A percentile compares a stretch with the other conserved stretches of the same genome.
phyloP scores from a whole-genome alignment of 1,140 invertebrate species.

The Pogonomyrmex californicus region DNA sequence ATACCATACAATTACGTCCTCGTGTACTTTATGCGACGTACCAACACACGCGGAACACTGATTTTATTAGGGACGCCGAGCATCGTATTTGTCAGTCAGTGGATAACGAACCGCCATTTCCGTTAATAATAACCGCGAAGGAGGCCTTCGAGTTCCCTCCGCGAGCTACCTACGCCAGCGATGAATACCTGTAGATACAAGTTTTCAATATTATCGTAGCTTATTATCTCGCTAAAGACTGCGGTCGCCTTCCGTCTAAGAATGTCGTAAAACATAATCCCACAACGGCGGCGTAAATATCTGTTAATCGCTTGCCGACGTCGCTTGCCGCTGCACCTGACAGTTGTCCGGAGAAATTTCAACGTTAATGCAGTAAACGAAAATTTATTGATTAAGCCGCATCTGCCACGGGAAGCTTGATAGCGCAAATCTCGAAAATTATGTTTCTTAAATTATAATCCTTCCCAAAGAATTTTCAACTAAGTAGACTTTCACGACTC shows the following conservation, averaged over 20 bases:
- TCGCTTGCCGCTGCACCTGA: constrained; percentile 1
- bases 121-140: constrained; percentile 53
- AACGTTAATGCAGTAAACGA: background rate
- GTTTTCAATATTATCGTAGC: constrained; percentile 53
- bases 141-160: background rate
- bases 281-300: constrained; percentile 33
- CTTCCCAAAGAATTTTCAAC: background rate
- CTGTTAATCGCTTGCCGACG: constrained; percentile 35
- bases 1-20: constrained; percentile 75
- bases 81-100: constrained; percentile 61
- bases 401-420: background rate
- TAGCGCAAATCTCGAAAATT: background rate
- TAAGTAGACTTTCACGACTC: background rate
- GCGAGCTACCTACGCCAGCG: background rate
- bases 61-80: constrained; percentile 65
- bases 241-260: background rate
- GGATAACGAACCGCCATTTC: constrained; percentile 59
- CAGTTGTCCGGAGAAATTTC: constrained; percentile 31
- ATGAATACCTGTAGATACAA: constrained; percentile 23
- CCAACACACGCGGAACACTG: constrained; percentile 49
- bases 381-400: constrained; percentile 26
- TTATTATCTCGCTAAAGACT: constrained; percentile 30
- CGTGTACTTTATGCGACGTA: constrained; percentile 71
- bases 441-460: constrained; percentile 1
- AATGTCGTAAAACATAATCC: constrained; percentile 50